These are phyloP conservation scores for Cephalopachus bancanus DNA, from an alignment of 2,797 vertebrate species.

Conservation along the genomic window DNA sequence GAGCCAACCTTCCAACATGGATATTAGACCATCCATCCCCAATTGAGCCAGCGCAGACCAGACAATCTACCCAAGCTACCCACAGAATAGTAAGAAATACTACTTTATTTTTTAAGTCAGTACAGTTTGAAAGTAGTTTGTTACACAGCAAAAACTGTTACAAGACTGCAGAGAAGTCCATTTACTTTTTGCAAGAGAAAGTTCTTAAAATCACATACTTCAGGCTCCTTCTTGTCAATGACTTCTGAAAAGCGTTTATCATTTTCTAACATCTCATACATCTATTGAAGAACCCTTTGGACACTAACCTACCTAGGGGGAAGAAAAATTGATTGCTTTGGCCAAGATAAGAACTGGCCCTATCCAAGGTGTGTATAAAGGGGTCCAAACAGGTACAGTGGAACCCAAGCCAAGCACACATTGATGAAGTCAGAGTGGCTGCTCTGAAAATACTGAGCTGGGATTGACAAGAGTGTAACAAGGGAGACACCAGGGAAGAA, in stretches of 20 bases:
- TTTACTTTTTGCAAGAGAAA: background rate
- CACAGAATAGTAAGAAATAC: conserved; percentile 13
- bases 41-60: background rate
- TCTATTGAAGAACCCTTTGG: conserved; percentile 16
- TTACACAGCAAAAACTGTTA: conserved; percentile 47
- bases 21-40: background rate
- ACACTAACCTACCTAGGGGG: background rate
- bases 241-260: background rate
- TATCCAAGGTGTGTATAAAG: background rate
- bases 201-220: background rate
- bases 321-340: background rate
- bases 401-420: background rate
- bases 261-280: background rate
- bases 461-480: background rate
- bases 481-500: background rate
- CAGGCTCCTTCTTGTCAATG: background rate
- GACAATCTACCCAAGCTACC: background rate
- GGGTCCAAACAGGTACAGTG: background rate
- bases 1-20: background rate
- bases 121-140: background rate
- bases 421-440: background rate
- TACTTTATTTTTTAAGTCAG: background rate
- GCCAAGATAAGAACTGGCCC: background rate
- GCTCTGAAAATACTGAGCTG: background rate
- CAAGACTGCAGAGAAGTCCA: conserved; percentile 34